Evolutionary conservation across 2,113 vertebrate species (phyloP).

Genomic region (Plecturocebus donacophilus): DNA sequence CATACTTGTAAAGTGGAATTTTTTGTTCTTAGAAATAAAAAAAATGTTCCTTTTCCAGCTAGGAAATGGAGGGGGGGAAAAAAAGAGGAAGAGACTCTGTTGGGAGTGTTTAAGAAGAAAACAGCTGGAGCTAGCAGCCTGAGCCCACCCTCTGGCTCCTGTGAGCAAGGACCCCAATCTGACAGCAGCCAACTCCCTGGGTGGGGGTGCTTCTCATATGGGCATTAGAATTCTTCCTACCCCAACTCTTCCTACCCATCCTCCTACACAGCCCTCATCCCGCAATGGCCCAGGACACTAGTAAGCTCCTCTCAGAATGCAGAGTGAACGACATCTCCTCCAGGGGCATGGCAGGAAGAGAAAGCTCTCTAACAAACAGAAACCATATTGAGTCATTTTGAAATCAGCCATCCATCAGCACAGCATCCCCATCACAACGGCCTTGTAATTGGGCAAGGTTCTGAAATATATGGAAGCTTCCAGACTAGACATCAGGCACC

Average conservation of each 20-base stretch:
- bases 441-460: not conserved
- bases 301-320: not conserved
- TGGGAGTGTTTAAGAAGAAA: not conserved
- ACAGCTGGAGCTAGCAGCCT: too few species aligned
- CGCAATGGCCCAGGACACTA: not conserved
- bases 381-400: not conserved
- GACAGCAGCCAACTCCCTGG: not conserved
- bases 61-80: not conserved
- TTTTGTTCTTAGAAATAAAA: conserved; percentile 23
- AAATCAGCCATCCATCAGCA: not conserved
- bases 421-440: not conserved
- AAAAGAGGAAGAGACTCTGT: not conserved
- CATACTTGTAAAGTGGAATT: not conserved
- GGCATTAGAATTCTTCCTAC: not conserved
- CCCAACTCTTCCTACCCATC: not conserved
- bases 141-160: not conserved
- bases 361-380: not conserved
- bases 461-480: not conserved
- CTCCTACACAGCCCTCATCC: not conserved
- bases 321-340: not conserved
- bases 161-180: not conserved
- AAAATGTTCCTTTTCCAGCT: not conserved
- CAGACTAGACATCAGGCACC: not conserved
- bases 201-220: not conserved
- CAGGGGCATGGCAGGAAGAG: not conserved